Base-by-base conservation (phyloP, 2,797 vertebrate genomes). In the Chloroceryle inda region DNA sequence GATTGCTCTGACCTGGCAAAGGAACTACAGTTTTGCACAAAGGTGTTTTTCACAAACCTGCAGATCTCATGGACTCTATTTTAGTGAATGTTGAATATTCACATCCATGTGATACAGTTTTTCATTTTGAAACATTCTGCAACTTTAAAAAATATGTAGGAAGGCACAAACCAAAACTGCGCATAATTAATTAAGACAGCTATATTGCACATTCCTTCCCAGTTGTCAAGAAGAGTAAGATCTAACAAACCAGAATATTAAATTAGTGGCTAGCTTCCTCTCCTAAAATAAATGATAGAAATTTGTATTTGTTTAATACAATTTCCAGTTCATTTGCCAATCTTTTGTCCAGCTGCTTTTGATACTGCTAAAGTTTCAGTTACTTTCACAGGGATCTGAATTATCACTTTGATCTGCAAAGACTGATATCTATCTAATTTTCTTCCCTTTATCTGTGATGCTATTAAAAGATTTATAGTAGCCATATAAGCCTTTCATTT, bases 401-500 rank as follows among this genome's bases (percentile, higher is more conserved):
- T 90, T 84, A 61, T 20, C 6, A 14, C 76, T 89, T 97, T 96
- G 55, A 89, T 95, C 59, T 94, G 31, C 84, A 91, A 92, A 88
- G 87, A 75, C 27, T 80, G 56, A 83, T 89, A 89, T 90, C 89
- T 89, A 67, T 91, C 67, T 93, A 64, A 93, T 96, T 96, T 93
- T 94, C 56, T 27, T 93, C 33, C 84, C 85, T 89, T 96, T 94
- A 92, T 92, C 87, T 95, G 35, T 91, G 92, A 80, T 95, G 55
- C 82, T 94, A 96, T 91, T 94, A 92, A 94, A 96, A 96, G 91
- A 84, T 91, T 91, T 92, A 78, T 79, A 81, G 69, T 81, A 84
- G 35, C 24, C 69, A 84, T 89, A 72, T 63, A 94, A 93, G 61
- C 90, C 40, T 92, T 83, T 94, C 49, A 74, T 91, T 97, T 96